Conservation (phyloP, 2,888 invertebrate genomes). For the Blera fallax region DNA sequence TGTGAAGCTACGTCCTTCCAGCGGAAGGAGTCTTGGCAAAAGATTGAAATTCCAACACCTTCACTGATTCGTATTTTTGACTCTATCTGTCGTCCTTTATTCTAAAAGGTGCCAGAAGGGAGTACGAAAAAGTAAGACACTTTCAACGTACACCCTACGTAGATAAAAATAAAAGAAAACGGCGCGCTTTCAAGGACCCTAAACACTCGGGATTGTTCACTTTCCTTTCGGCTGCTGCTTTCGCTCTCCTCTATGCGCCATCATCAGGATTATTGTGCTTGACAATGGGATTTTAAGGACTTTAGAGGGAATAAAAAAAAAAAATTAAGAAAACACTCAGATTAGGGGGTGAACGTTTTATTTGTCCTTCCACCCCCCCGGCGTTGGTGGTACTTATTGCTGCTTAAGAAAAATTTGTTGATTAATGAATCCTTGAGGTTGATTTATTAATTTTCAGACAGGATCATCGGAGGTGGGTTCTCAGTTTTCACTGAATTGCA, state of each 20-base stretch:
- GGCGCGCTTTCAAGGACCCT: conserved; percentile 25
- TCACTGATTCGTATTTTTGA: conserved; percentile 14
- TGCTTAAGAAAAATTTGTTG: not conserved
- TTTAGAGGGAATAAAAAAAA: conserved; percentile 1
- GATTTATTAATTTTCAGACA: conserved; percentile 39
- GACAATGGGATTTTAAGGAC: conserved; percentile 47
- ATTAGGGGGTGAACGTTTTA: conserved; percentile 1
- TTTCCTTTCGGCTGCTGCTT: not conserved
- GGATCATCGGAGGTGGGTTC: not conserved
- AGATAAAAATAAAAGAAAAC: conserved; percentile 18
- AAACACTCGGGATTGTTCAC: conserved; percentile 21
- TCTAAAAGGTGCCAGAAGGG: too few relatives aligned
- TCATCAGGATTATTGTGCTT: conserved; percentile 50
- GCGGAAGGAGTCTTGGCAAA: not conserved
- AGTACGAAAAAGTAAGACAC: conserved; percentile 15
- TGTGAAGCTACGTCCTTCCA: not conserved
- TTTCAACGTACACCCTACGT: conserved; percentile 4
- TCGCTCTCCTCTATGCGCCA: not conserved
- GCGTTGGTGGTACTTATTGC: not conserved
- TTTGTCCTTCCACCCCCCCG: not conserved
- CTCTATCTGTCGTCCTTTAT: not conserved
- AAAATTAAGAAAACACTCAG: not conserved
- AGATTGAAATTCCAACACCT: conserved; percentile 57
- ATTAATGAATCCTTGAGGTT: conserved; percentile 25
- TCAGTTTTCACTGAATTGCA: not conserved